These are phyloP conservation scores for Pangasius sanitwongsei DNA, from an alignment of 2,797 vertebrate species.

Conservation along the genomic window DNA sequence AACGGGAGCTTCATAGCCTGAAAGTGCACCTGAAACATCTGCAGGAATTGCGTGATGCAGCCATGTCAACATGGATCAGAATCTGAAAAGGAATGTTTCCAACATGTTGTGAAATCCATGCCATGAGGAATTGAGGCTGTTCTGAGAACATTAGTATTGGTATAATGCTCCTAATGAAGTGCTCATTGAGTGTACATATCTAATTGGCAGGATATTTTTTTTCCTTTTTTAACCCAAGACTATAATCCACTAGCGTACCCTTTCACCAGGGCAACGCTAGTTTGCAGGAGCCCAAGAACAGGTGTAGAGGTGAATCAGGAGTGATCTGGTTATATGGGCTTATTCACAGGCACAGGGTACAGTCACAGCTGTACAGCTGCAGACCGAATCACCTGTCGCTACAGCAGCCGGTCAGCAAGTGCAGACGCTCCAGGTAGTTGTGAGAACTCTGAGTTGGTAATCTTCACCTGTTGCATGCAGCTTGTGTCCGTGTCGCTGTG, in stretches of 20 bases:
- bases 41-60: neutral
- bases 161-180: neutral
- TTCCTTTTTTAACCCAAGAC: neutral
- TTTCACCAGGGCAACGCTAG: neutral
- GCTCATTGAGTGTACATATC: neutral
- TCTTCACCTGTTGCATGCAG: constrained; percentile 51
- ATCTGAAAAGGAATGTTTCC: neutral
- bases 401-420: constrained; percentile 98
- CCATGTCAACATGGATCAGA: neutral
- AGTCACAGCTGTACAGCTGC: constrained; percentile 98
- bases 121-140: neutral
- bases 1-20: neutral
- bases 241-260: neutral
- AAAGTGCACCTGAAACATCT: neutral
- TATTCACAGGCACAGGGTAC: constrained; percentile 94
- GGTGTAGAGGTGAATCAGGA: constrained; percentile 49
- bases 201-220: neutral
- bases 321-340: constrained; percentile 68
- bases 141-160: neutral
- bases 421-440: constrained; percentile 99
- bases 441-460: constrained; percentile 71
- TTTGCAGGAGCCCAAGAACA: neutral
- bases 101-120: neutral
- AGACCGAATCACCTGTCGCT: constrained; percentile 94
- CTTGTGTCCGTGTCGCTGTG: constrained; percentile 66